Base-by-base conservation (phyloP, 2,797 vertebrate genomes). In the Astyanax mexicanus region DNA sequence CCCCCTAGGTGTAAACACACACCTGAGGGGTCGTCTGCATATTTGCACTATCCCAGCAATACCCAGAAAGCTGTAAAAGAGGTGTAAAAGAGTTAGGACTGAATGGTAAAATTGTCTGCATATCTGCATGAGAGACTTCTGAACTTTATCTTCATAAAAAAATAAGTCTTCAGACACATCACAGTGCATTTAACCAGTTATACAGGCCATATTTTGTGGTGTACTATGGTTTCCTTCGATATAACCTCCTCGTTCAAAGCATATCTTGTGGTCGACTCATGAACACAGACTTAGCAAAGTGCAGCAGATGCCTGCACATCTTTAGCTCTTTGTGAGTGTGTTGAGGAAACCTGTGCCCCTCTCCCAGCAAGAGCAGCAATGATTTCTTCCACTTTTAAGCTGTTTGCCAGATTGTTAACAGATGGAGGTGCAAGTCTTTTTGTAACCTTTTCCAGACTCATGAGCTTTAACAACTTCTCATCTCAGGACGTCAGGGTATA, bases 221-320 rank as follows among this genome's bases (percentile, higher is more conserved):
- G 52, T 8, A 17, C 27, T 23, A 17, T 44, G 21, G 40, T n/a
- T 47, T 67, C 10, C 42, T 32, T 9, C 13, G n/a, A 37, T 15
- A 3, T 38, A n/a, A 11, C 32, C 32, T 60, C 32, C 17, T 37
- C 38, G 32, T 60, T n/a, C 17, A 17, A 55, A n/a, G 8, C 8
- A n/a, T 35, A n/a, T 60, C 57, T 37, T 61, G 32, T 38, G 32
- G 57, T 38, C 19, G n/a, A 27, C 32, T 61, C n/a, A 37, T 19
- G 17, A 61, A 60, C 57, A 60, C 32, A 60, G 29, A 60, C 35
- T 15, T 35, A 37, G n/a, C n/a, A 8, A 37, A 29, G 54, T 57
- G 27, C 13, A 8, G 12, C 32, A 35, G 17, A 37, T 60, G 57
- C 29, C 57, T n/a, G 29, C 9, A 19, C 15, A 60, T 17, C 17